phyloP scores from a whole-genome alignment of 2,113 vertebrate genomes.

The Strix aluco region DNA sequence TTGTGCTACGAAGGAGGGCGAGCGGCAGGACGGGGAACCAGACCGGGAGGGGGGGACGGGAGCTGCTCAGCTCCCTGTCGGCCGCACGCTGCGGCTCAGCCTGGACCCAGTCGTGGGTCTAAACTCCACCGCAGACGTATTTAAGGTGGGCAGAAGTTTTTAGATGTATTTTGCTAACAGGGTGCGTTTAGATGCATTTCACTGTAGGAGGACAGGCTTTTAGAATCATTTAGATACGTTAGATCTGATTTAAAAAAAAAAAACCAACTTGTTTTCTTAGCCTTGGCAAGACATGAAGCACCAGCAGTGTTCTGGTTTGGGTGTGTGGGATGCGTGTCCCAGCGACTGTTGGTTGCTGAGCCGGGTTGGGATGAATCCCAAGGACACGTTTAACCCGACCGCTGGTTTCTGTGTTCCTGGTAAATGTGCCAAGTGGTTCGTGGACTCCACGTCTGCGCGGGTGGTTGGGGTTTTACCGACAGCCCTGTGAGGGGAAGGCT shows the following conservation, averaged over 20 bases:
- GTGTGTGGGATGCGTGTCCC: background rate
- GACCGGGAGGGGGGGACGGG: background rate
- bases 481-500: background rate
- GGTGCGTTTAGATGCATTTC: no score
- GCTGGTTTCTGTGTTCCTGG: background rate
- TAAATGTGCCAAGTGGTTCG: background rate
- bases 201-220: background rate
- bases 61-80: rapidly evolving
- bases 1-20: background rate
- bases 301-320: background rate
- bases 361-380: no score
- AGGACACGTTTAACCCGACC: rapidly evolving
- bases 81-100: background rate
- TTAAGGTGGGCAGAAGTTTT: background rate
- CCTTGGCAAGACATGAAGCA: background rate
- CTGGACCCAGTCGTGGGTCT: rapidly evolving
- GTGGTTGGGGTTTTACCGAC: rapidly evolving
- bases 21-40: background rate
- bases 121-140: background rate
- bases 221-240: background rate
- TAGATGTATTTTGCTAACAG: background rate
- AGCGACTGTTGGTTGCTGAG: background rate
- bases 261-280: background rate
- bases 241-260: background rate
- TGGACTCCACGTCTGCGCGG: rapidly evolving